Evolutionary conservation across 2,797 vertebrate genomes (phyloP), one percentile per base, ranked within the genome.

Genomic region (Clarias laeviceps): DNA sequence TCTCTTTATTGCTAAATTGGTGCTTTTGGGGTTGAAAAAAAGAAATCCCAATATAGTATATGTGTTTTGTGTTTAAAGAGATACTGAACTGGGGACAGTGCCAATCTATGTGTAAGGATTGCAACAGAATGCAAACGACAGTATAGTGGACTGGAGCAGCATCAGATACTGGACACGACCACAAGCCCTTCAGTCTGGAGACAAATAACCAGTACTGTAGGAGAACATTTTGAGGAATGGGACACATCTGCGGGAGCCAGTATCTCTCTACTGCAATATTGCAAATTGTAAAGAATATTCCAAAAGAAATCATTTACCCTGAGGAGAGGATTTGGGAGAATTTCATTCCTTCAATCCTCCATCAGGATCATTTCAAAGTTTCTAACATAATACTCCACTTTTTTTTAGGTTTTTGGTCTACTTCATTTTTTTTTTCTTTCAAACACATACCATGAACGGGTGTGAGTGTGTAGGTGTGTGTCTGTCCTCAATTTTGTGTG

Each of bases 211-310:
- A 0, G 64, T 79, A 84, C 68, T 62, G 34, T 57, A 37, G 27
- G 34, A 50, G 68, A 82, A 81, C 62, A 81, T 62, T 78, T 77
- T 62, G 82, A 87, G 85, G 65, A 87, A 85, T 29, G 27, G 79
- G 79, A 84, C 45, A 69, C 74, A 76, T 84, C 85, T 84, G 81
- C 82, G 82, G 34, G 37, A 81, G 80, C 82, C 79, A 81, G 84
- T 81, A 82, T 80, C 32, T 83, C 85, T 82, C 37, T 65, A 86
- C 56, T 45, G 76, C 61, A 87, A 86, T 89, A 88, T 32, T 89
- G 93, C 90, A 92, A 92, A 88, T 66, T 94, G 93, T 94, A 94
- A 92, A 94, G 93, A 94, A 93, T 90, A 92, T 88, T 91, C 83
- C 87, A 91, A 85, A 92, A 82, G 87, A 91, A 83, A 73, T 81